These are phyloP conservation scores for Coremacera marginata DNA, from an alignment of 2,888 invertebrate genomes.

Conservation along the genomic window DNA sequence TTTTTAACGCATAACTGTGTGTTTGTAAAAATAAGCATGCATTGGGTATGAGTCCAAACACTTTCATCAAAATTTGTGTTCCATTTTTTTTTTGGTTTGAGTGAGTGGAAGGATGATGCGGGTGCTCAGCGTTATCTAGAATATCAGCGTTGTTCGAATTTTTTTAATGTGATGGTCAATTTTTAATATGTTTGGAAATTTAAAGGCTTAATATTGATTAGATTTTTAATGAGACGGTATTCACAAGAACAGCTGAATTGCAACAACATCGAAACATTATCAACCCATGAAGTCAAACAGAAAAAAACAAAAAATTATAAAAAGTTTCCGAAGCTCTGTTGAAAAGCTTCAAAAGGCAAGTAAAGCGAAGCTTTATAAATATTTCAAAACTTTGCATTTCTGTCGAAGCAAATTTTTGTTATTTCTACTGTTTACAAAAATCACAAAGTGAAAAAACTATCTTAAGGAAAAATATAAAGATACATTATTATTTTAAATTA, in stretches of 20 bases:
- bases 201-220: conserved; percentile 11
- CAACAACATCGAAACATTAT: neutral
- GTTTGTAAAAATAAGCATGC: too few relatives aligned
- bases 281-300: too few relatives aligned
- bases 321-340: too few relatives aligned
- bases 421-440: too few relatives aligned
- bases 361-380: neutral
- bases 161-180: conserved; percentile 6
- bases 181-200: neutral
- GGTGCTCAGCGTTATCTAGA: neutral
- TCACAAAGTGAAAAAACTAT: too few relatives aligned
- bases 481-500: too few relatives aligned
- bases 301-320: too few relatives aligned
- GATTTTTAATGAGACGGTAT: neutral
- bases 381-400: too few relatives aligned
- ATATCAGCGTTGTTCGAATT: neutral
- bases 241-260: too few relatives aligned
- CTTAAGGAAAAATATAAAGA: too few relatives aligned
- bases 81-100: neutral
- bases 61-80: too few relatives aligned
- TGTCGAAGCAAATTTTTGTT: neutral
- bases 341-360: neutral
- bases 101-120: neutral
- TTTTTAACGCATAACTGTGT: neutral
- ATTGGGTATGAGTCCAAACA: too few relatives aligned